Base-by-base conservation (phyloP, 2,113 vertebrate species). In the Peromyscus californicus region DNA sequence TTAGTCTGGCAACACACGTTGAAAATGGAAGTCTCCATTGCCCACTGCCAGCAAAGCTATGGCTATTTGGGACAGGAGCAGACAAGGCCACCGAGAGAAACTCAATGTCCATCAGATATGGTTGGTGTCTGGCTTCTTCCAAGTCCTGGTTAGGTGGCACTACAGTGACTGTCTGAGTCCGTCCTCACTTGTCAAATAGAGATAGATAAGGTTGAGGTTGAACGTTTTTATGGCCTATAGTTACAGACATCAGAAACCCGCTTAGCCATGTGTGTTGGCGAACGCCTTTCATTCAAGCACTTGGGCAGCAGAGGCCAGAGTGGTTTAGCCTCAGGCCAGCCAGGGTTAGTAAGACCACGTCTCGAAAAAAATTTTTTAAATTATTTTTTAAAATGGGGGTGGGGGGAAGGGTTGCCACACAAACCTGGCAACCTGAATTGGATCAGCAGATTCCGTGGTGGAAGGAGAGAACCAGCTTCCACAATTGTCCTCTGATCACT, bases 1-100 rank as follows among this genome's bases (percentile, higher is more conserved):
- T 96, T 91, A 65, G 69, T 82, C 93, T 95, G 48, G 93, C 69
- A 89, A 78, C 12, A 51, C 48, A 22, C 21, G 65, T 63, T 63
- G 1, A 54, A 93, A 59, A 76, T 24, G 42, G 22, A 94, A 59
- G 54, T 45, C 82, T 39, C 31, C 17, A 1, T 15, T 83, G 80
- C 67, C 95, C 74, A 83, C 61, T 10, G 72, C 70, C 61, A 65
- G 80, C 61, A 33, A 2, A 89, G 61, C 76, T 45, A 7, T 0
- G 21, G 59, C 74, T 57, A 5, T 57, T 42, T 79, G 65, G 59
- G 39, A 57, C 59, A 31, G 36, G 42, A 78, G 51, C 48, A 90
- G 82, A 83, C 80, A 89, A 85, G 86, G 36, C 33, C 10, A 42
- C 22, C 7, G 54, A 80, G 94, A 39, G 54, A n/a, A 75, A 96